Evolutionary conservation across 2,888 invertebrate species (phyloP).

Genomic region (Limnephilus rhombicus): DNA sequence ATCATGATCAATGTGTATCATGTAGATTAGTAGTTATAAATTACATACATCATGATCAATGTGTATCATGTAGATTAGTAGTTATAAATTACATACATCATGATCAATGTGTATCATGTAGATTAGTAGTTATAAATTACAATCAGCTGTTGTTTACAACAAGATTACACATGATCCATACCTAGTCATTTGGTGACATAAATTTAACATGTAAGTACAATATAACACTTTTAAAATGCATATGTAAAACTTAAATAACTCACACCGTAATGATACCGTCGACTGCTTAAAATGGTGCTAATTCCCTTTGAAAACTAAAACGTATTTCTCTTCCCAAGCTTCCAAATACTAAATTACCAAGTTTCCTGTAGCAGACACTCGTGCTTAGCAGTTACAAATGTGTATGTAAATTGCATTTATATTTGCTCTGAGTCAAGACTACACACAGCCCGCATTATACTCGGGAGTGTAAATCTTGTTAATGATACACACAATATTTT

Average conservation of each 20-base stretch:
- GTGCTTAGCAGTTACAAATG: neutral
- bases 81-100: too few species aligned
- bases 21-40: too few species aligned
- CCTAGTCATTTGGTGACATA: too few species aligned
- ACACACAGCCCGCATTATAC: neutral
- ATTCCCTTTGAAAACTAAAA: neutral
- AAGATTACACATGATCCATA: too few species aligned
- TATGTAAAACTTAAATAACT: neutral
- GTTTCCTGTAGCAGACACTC: neutral
- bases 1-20: too few species aligned
- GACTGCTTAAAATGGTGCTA: neutral
- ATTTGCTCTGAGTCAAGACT: neutral
- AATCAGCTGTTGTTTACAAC: too few species aligned
- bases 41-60: too few species aligned
- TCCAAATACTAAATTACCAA: conserved; percentile 5
- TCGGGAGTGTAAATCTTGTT: neutral
- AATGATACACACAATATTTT: conserved; percentile 7
- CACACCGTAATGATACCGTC: neutral
- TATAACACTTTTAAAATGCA: neutral
- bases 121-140: too few species aligned
- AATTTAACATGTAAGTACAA: too few species aligned
- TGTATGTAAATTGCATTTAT: conserved; percentile 22
- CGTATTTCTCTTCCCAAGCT: neutral
- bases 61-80: too few species aligned
- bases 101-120: too few species aligned